A percentile compares a stretch with the other conserved stretches of the same genome.
Evolutionary conservation across 2,888 invertebrate genomes (phyloP).

Genomic region (Calephelis perditalis): DNA sequence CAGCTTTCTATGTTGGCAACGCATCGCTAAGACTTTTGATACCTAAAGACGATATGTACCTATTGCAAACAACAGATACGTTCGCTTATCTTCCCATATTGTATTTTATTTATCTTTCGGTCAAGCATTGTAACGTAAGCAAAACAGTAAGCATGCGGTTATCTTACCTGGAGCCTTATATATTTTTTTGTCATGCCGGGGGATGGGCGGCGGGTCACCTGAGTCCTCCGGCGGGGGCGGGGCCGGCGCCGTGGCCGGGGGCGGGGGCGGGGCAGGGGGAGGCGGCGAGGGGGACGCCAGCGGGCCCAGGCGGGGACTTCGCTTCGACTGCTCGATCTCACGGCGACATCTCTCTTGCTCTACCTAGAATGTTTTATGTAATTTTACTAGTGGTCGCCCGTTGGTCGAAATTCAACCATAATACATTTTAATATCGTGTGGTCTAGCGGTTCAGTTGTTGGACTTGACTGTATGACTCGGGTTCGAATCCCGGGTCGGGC

Average conservation of each 20-base stretch:
- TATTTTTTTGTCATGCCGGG: conserved; percentile 46
- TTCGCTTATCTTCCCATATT: too few relatives aligned
- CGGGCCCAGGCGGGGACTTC: conserved; percentile 46
- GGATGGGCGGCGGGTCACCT: conserved; percentile 31
- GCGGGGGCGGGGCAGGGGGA: conserved; percentile 47
- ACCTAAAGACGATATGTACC: too few relatives aligned
- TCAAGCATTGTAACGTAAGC: conserved; percentile 12
- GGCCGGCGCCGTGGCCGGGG: conserved; percentile 30
- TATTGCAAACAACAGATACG: too few relatives aligned
- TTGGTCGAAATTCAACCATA: too few relatives aligned
- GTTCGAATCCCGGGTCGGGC: too few relatives aligned
- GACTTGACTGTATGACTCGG: too few relatives aligned
- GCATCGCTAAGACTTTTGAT: too few relatives aligned
- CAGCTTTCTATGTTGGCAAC: too few relatives aligned
- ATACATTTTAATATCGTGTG: too few relatives aligned
- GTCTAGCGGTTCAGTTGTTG: too few relatives aligned
- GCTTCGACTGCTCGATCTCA: conserved; percentile 59
- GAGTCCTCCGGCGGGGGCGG: conserved; percentile 30
- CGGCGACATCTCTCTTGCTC: conserved; percentile 67
- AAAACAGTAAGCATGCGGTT: conserved; percentile 53
- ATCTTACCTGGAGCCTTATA: conserved; percentile 68
- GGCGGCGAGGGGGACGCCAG: conserved; percentile 29
- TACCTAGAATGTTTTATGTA: conserved; percentile 39
- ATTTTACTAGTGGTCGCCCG: neutral
- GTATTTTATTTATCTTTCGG: too few relatives aligned